phyloP scores from a whole-genome alignment of 2,797 vertebrate genomes.

The Microctenopoma steveboyesi region DNA sequence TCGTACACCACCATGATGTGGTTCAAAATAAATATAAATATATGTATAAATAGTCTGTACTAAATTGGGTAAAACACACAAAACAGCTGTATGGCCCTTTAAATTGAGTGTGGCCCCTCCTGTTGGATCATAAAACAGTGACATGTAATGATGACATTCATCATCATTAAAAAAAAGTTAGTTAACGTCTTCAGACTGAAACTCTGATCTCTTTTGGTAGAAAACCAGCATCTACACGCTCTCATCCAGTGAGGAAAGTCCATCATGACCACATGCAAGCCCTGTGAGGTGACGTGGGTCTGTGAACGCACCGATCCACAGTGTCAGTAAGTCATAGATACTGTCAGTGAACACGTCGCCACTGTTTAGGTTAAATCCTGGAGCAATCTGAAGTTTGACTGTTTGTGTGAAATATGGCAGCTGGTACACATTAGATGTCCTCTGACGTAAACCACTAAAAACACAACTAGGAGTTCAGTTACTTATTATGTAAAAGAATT shows the following conservation, averaged over 20 bases:
- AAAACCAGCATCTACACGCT: slow-evolving; percentile 69
- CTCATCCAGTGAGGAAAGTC: slow-evolving; percentile 14
- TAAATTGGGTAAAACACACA: background rate
- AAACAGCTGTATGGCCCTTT: slow-evolving; percentile 24
- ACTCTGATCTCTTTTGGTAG: slow-evolving; percentile 33
- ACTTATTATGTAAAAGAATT: background rate
- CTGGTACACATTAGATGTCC: background rate
- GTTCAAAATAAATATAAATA: background rate
- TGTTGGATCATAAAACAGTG: background rate
- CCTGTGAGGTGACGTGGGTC: background rate
- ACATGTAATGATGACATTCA: background rate
- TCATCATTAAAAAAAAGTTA: background rate
- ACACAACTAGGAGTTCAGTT: background rate
- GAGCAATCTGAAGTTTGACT: background rate
- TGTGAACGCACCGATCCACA: slow-evolving; percentile 2
- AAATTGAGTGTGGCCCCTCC: background rate
- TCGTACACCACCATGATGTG: background rate
- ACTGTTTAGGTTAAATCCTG: background rate
- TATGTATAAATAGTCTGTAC: background rate
- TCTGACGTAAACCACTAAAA: slow-evolving; percentile 2
- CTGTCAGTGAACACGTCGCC: slow-evolving; percentile 31
- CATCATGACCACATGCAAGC: background rate
- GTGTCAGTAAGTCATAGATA: background rate
- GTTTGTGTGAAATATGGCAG: slow-evolving; percentile 3
- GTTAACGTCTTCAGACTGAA: background rate